Percentiles rank a stretch among this genome's conserved stretches.
These are phyloP conservation scores for Pelecanus crispus DNA, from an alignment of 2,113 vertebrate genomes.

Conservation along the genomic window DNA sequence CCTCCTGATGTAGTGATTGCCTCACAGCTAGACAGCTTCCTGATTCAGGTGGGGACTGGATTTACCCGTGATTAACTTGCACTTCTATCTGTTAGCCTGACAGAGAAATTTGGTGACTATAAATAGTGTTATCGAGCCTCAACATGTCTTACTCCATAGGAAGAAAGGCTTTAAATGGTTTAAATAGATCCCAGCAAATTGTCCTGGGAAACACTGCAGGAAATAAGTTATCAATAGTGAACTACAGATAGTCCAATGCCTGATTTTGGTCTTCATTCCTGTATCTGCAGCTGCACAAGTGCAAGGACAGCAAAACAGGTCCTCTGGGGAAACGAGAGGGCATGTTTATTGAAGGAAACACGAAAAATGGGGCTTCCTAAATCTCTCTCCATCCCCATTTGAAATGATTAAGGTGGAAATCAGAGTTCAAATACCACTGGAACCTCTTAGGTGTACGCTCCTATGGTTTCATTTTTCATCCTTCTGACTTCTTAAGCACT, in stretches of 20 bases:
- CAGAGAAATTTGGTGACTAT: not conserved
- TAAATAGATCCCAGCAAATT: not conserved
- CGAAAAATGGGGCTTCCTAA: not conserved
- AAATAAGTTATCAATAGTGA: not conserved
- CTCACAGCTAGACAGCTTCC: not conserved
- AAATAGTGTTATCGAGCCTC: not conserved
- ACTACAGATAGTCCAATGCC: not conserved
- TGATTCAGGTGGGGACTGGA: not conserved
- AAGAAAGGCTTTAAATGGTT: not conserved
- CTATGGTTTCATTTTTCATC: not conserved
- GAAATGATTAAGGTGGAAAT: not conserved
- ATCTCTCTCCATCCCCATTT: not conserved
- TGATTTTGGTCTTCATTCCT: not conserved
- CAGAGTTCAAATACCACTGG: not conserved
- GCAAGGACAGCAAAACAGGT: not conserved
- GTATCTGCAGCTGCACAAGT: not conserved
- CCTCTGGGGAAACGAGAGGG: not conserved
- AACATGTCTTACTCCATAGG: not conserved
- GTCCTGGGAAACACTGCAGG: not conserved
- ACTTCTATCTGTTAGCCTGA: not conserved
- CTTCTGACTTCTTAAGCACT: not conserved
- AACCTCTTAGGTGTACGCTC: not conserved
- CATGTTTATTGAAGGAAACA: not conserved
- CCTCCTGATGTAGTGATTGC: not conserved
- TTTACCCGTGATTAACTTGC: not conserved